A percentile compares a stretch with the other conserved stretches of the same genome.
These are phyloP conservation scores for Forficula auricularia DNA, from an alignment of 1,140 invertebrate species.

Conservation along the genomic window DNA sequence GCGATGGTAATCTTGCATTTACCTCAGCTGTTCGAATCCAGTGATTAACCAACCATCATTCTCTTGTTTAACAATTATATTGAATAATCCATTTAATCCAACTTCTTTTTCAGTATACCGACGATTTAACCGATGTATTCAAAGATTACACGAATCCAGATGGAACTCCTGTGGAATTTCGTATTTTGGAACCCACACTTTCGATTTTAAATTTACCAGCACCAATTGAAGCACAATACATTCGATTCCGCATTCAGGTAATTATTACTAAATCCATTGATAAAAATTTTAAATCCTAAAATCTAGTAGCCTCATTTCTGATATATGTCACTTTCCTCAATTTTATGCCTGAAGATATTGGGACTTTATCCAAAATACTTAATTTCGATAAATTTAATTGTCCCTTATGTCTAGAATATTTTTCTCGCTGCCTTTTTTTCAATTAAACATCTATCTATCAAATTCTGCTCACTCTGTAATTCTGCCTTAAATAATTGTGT, in stretches of 20 bases:
- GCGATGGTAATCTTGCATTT: slow-evolving; percentile 64
- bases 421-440: no score
- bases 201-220: slow-evolving; percentile 77
- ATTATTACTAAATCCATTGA: background rate
- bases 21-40: slow-evolving; percentile 71
- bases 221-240: slow-evolving; percentile 77
- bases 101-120: slow-evolving; percentile 46
- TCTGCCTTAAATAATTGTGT: no score
- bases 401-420: no score
- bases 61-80: background rate
- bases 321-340: no score
- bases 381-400: no score
- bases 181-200: slow-evolving; percentile 67
- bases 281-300: no score
- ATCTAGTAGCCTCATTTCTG: no score
- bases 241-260: slow-evolving; percentile 66
- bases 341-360: no score
- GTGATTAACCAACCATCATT: no score
- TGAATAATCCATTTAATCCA: background rate
- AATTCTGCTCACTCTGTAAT: no score
- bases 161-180: slow-evolving; percentile 80
- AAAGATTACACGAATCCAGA: slow-evolving; percentile 82
- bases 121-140: slow-evolving; percentile 75
- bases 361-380: no score
- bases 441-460: no score